Evolutionary conservation across 2,888 invertebrate species (phyloP).

Genomic region (Sipunculus nudus): DNA sequence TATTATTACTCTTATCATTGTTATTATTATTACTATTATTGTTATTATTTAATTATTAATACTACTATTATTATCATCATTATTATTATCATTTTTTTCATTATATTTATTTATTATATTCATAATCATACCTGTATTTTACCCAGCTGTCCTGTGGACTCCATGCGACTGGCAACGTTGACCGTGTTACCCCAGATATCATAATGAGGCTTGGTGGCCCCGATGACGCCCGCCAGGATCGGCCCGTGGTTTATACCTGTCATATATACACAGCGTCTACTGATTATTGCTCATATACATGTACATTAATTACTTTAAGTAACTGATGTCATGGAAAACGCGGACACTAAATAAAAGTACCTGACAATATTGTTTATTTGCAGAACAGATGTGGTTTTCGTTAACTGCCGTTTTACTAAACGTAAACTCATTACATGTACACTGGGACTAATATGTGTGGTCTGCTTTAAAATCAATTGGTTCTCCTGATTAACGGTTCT

Average conservation of each 20-base stretch:
- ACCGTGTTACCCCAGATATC: conserved; percentile 93
- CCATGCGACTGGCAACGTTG: conserved; percentile 97
- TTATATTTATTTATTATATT: neutral
- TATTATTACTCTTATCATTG: too few relatives aligned
- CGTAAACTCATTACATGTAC: neutral
- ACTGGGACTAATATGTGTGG: neutral
- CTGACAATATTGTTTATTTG: neutral
- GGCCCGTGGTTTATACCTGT: conserved; percentile 91
- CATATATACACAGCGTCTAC: too few relatives aligned
- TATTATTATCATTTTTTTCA: too few relatives aligned
- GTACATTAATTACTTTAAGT: too few relatives aligned
- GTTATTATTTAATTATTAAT: too few relatives aligned
- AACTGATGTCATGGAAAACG: too few relatives aligned
- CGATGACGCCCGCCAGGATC: conserved; percentile 94
- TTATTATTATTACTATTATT: too few relatives aligned
- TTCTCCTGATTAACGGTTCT: too few relatives aligned
- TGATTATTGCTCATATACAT: too few relatives aligned
- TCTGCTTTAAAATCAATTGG: too few relatives aligned
- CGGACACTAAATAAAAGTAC: too few relatives aligned
- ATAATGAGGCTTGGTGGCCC: conserved; percentile 93
- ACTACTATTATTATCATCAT: too few relatives aligned
- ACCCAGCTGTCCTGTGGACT: conserved; percentile 90
- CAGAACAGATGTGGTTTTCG: neutral
- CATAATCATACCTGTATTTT: conserved; percentile 71
- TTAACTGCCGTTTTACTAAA: neutral